Percentiles rank a stretch among this genome's conserved stretches.
Conservation (phyloP, 2,888 invertebrate genomes). For the Andricus curvator region DNA sequence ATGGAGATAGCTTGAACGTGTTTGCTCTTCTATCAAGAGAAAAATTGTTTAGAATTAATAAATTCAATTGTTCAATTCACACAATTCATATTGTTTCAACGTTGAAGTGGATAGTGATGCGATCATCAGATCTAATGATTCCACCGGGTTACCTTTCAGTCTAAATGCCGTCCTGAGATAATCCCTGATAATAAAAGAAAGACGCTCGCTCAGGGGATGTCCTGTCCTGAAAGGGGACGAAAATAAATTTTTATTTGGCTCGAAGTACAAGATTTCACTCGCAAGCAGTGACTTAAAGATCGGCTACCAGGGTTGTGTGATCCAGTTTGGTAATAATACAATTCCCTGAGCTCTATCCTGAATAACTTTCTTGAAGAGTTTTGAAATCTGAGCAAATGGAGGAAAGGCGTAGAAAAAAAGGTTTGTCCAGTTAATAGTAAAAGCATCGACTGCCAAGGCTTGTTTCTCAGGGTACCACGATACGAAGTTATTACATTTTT, state of each 20-base stretch:
- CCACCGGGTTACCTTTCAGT: not conserved
- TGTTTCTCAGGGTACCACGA: slow-evolving; percentile 54
- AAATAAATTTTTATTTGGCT: no score
- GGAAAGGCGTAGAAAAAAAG: slow-evolving; percentile 58
- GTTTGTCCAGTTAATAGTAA: slow-evolving; percentile 43
- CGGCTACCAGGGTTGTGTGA: not conserved
- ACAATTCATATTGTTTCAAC: not conserved
- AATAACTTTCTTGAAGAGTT: slow-evolving; percentile 33
- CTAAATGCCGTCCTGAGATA: no score
- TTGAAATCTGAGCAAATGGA: slow-evolving; percentile 42
- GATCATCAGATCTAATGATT: not conserved
- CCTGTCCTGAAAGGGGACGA: slow-evolving; percentile 43
- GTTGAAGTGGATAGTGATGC: not conserved
- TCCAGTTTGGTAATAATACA: slow-evolving; percentile 47
- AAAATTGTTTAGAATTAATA: no score
- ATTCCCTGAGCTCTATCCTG: slow-evolving; percentile 44
- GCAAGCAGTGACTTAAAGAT: no score
- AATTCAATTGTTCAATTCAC: no score
- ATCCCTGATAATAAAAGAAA: not conserved
- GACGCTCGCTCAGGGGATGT: not conserved
- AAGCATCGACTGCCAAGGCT: no score
- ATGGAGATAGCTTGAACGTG: no score
- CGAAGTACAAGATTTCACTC: no score
- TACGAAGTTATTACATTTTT: slow-evolving; percentile 54
- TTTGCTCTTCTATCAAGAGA: no score